Conservation (phyloP, 2,113 vertebrate species). For the Hymenochirus boettgeri region DNA sequence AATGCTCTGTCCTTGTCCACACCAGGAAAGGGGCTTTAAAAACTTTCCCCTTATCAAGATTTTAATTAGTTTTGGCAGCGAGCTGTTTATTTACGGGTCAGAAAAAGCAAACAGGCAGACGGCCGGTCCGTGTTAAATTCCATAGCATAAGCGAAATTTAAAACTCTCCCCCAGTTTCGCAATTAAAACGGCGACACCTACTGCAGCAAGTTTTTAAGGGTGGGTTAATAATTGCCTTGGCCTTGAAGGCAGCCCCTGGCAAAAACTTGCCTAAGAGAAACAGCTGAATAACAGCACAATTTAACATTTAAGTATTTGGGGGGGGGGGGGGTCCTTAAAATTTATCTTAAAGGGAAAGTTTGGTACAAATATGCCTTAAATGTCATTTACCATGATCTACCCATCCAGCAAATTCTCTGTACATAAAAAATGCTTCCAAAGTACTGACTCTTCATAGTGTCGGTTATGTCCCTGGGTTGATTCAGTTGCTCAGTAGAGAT, state of each 20-base stretch:
- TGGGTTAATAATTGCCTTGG: not conserved
- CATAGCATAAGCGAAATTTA: not conserved
- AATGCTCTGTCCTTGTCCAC: slow-evolving; percentile 31
- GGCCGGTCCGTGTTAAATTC: slow-evolving; percentile 5
- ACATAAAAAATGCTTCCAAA: no score
- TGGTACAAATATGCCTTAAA: no score
- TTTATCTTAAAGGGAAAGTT: no score
- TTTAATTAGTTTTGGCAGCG: slow-evolving; percentile 36
- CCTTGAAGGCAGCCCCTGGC: not conserved
- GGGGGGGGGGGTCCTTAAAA: no score
- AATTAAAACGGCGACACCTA: not conserved
- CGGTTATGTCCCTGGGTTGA: no score
- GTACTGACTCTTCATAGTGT: no score
- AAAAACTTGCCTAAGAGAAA: no score
- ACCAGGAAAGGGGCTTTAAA: slow-evolving; percentile 26
- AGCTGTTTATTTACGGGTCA: slow-evolving; percentile 23
- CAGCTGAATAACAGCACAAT: no score
- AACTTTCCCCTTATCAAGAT: slow-evolving; percentile 4
- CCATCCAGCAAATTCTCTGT: no score
- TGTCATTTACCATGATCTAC: no score
- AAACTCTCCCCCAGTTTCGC: not conserved
- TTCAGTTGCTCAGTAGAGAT: no score
- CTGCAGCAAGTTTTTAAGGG: not conserved
- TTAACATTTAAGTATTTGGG: no score
- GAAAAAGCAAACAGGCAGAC: slow-evolving; percentile 7